A percentile compares a stretch with the other conserved stretches of the same genome.
phyloP scores from a whole-genome alignment of 1,140 invertebrate species.

The Saccostrea echinata region DNA sequence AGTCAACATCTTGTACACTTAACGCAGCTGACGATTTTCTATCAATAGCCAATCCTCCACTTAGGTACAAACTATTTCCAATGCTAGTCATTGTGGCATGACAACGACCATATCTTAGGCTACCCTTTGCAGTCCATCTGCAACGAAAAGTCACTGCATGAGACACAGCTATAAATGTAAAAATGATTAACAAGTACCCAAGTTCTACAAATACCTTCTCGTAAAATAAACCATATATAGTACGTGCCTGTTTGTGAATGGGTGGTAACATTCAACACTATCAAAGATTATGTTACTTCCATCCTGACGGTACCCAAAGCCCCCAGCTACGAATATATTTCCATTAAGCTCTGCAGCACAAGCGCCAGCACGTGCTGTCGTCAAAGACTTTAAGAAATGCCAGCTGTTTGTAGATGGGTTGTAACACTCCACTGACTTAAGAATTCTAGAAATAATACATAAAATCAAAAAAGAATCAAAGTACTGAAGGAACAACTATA shows the following conservation, averaged over 20 bases:
- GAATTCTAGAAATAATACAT: slow-evolving; percentile 36
- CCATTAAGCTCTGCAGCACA: slow-evolving; percentile 45
- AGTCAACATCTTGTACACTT: slow-evolving; percentile 51
- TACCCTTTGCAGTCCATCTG: slow-evolving; percentile 54
- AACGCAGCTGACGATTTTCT: slow-evolving; percentile 18
- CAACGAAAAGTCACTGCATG: slow-evolving; percentile 20
- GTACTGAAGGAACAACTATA: not conserved
- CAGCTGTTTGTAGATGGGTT: slow-evolving; percentile 54
- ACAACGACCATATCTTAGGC: slow-evolving; percentile 58
- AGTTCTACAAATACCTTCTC: too few relatives aligned
- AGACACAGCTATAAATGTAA: not conserved
- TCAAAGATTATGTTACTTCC: slow-evolving; percentile 43
- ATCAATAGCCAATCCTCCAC: slow-evolving; percentile 55
- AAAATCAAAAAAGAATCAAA: not conserved
- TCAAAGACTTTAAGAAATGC: slow-evolving; percentile 52
- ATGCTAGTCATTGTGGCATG: slow-evolving; percentile 55
- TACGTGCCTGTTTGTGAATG: slow-evolving; percentile 51
- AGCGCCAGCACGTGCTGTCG: slow-evolving; percentile 47
- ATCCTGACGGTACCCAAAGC: slow-evolving; percentile 49
- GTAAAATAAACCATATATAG: not conserved
- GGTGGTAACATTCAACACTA: slow-evolving; percentile 56
- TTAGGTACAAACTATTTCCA: slow-evolving; percentile 52
- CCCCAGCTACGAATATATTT: slow-evolving; percentile 59
- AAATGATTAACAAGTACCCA: not conserved
- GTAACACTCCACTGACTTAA: slow-evolving; percentile 55